These are phyloP conservation scores for Plagodis pulveraria DNA, from an alignment of 2,888 invertebrate species.

Conservation along the genomic window DNA sequence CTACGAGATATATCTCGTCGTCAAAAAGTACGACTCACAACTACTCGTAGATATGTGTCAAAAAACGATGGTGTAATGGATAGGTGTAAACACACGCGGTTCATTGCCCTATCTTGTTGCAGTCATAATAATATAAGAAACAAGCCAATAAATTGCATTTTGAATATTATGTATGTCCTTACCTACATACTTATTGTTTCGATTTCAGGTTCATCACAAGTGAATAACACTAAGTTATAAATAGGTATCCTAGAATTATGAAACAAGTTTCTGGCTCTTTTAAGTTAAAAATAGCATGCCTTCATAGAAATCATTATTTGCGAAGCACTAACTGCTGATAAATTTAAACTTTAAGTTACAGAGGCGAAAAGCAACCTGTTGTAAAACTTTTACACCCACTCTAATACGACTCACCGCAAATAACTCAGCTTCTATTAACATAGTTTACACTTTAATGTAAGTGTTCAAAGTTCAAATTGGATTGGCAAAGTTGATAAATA, in stretches of 20 bases:
- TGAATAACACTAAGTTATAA: too few species aligned
- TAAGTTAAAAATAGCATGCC: background rate
- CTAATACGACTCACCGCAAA: constrained; percentile 41
- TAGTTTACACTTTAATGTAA: background rate
- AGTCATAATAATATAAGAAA: too few species aligned
- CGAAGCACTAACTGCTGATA: constrained; percentile 39
- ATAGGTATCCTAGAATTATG: background rate
- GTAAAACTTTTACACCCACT: constrained; percentile 63
- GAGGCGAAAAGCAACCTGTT: constrained; percentile 56
- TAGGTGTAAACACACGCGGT: too few species aligned
- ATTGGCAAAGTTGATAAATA: background rate
- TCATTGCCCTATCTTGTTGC: too few species aligned
- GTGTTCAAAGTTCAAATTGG: constrained; percentile 1
- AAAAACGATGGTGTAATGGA: too few species aligned
- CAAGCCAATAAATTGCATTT: too few species aligned
- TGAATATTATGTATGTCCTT: too few species aligned
- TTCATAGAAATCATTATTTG: constrained; percentile 19
- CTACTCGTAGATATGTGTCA: too few species aligned
- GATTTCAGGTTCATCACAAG: too few species aligned
- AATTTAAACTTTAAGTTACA: constrained; percentile 53
- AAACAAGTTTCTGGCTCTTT: constrained; percentile 27
- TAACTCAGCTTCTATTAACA: background rate
- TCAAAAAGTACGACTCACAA: too few species aligned
- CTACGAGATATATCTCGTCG: too few species aligned
- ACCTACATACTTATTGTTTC: too few species aligned